Evolutionary conservation across 2,113 vertebrate genomes (phyloP), one percentile per base, ranked within the genome.

Genomic region (Oreocharis arfaki): DNA sequence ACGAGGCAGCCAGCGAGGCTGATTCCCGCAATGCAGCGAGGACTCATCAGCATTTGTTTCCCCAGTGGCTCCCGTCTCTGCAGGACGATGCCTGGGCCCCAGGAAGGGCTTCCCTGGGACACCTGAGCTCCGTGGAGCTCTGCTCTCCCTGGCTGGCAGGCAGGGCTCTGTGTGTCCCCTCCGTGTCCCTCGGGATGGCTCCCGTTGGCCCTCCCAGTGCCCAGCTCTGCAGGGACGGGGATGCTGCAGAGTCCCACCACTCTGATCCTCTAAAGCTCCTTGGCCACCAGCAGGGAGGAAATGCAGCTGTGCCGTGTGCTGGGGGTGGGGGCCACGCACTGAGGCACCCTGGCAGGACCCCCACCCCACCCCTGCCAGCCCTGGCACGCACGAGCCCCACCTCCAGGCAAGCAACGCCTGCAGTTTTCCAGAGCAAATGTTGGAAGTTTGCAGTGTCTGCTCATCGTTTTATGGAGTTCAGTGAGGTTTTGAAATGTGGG

Each of bases 171-270:
- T 6, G 0, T 3, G 6, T 57, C 65, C 90, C 39, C 47, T 74
- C 35, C 0, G 0, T 9, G 4, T 67, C 60, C 84, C 13, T 0
- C 0, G 2, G 67, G 47, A 37, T n/a, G 46, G 41, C n/a, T 84
- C 42, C 52, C 0, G 0, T 8, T 33, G 13, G 33, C 30, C n/a
- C 68, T 44, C 26, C 4, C 7, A 2, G 15, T 42, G 15, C 37
- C 35, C 88, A n/a, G 63, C 63, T 35, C 47, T n/a, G 63, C 57
- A 41, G 71, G 84, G 73, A 46, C 67, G 28, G 33, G 27, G 59
- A 3, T 3, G 2, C 21, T 22, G 39, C 55, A 16, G 24, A 47
- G 33, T 33, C 44, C 44, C 11, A 3, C 42, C 26, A 26, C 59
- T 67, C 13, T 1, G 18, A 20, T 23, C 59, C 44, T 32, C 57